Base-by-base conservation (phyloP, 2,888 invertebrate genomes). In the Asteroscopus sphinx region DNA sequence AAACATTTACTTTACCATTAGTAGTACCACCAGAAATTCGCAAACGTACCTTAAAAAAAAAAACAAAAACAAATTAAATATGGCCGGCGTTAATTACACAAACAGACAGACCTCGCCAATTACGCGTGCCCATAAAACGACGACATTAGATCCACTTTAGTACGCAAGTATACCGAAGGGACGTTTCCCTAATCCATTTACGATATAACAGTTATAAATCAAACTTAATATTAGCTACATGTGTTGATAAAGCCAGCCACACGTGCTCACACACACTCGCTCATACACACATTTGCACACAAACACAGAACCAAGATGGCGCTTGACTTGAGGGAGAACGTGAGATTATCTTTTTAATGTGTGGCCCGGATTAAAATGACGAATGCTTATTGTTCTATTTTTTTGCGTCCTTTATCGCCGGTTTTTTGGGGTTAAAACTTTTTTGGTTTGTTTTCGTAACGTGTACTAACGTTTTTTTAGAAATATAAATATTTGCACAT, bases 191-290 rank as follows among this genome's bases (percentile, higher is more conserved):
- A 94, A 94, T 93, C 93, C 94, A 91, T 94, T 94, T 93, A 92
- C 92, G 90, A 94, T 93, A 93, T 93, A 93, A 93, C 89, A 89
- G 89, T 88, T 91, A 92, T 94, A 94, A 93, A 94, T 94, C 94
- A 94, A 92, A 92, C 88, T 91, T 94, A 93, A 93, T 93, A 92
- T 92, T 86, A 85, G 87, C 85, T 93, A 92, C 93, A 93, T 91
- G 92, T 93, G 93, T 88, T 93, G 91, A 93, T 93, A 93, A 92
- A 67, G 60, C 65, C 66, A 54, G 62, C 66, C 64, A 75, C 76
- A 79, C 79, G 64, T 65, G 68, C 64, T 62, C 52, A 62, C 62
- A 70, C 36, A 30, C 41, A 13, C 32, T 9, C 41, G 12, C n/a
- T 4, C 39, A 39, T 36, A 21, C 8, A 12, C n/a, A 25, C 49